Conservation (phyloP, 2,797 vertebrate species). For the Artibeus lituratus region DNA sequence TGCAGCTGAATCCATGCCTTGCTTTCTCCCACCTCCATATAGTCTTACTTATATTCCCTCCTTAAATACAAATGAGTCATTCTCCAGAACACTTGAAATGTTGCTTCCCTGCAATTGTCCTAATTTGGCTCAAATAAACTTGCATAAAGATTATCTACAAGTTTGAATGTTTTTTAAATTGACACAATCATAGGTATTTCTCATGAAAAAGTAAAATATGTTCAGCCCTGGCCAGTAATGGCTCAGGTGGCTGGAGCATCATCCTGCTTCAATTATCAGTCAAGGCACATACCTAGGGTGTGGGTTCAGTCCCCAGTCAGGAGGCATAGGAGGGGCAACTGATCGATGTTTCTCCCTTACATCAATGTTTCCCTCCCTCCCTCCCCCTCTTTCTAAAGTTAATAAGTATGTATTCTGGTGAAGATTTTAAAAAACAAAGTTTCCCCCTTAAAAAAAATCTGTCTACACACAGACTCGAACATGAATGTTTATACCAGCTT, state of each 20-base stretch:
- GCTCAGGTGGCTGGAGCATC: background rate
- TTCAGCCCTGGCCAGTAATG: background rate
- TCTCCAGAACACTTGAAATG: background rate
- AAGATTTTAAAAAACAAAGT: background rate
- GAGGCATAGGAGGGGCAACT: background rate
- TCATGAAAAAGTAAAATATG: slow-evolving; percentile 29
- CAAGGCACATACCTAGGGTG: background rate
- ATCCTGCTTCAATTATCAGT: background rate
- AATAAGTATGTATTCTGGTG: background rate
- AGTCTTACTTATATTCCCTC: background rate
- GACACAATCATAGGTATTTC: background rate
- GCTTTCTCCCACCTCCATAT: background rate
- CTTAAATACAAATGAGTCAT: background rate
- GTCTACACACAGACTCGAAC: background rate
- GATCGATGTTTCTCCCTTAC: background rate
- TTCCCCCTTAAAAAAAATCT: background rate
- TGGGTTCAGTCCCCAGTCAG: background rate
- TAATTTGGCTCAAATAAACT: background rate
- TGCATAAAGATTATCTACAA: background rate
- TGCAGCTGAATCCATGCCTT: background rate
- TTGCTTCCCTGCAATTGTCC: background rate
- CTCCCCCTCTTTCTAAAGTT: background rate
- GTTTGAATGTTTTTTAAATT: background rate
- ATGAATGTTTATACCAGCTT: background rate
- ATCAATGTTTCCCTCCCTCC: background rate